These are phyloP conservation scores for Pyrochroa serraticornis DNA, from an alignment of 2,888 invertebrate genomes.

Conservation along the genomic window DNA sequence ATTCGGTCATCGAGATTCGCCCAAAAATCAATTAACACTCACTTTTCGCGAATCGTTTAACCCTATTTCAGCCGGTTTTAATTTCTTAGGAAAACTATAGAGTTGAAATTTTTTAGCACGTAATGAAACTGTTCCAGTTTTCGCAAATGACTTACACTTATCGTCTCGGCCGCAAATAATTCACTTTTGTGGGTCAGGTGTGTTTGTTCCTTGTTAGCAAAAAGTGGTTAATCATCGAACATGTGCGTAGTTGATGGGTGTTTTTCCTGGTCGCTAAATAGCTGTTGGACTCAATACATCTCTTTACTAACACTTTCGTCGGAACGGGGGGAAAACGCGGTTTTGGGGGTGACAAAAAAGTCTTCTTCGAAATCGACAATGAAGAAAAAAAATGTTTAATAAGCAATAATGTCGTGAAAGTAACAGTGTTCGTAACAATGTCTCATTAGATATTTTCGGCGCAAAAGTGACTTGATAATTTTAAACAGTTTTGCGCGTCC, in stretches of 20 bases:
- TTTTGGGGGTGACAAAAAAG: no score
- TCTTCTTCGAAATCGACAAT: no score
- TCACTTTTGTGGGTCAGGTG: constrained; percentile 13
- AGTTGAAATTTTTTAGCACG: constrained; percentile 25
- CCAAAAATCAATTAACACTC: constrained; percentile 17
- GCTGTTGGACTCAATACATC: neutral
- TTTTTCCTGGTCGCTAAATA: no score
- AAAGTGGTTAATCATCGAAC: constrained; percentile 1
- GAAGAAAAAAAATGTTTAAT: no score
- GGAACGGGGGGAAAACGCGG: no score
- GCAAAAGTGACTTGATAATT: no score
- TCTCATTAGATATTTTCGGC: no score
- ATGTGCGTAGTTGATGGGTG: neutral
- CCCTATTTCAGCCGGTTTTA: constrained; percentile 19
- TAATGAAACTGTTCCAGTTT: constrained; percentile 6
- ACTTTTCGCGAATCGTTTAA: constrained; percentile 17
- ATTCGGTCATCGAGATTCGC: constrained; percentile 15
- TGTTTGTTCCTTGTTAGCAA: neutral
- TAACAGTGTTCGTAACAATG: no score
- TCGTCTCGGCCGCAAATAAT: constrained; percentile 1
- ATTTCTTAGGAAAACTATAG: constrained; percentile 19
- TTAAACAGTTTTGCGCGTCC: no score
- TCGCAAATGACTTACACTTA: neutral
- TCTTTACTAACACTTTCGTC: neutral
- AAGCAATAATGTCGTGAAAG: no score